Percentiles rank a stretch among this genome's conserved stretches.
phyloP scores from a whole-genome alignment of 2,888 invertebrate species.

The Meandrusa payeni region DNA sequence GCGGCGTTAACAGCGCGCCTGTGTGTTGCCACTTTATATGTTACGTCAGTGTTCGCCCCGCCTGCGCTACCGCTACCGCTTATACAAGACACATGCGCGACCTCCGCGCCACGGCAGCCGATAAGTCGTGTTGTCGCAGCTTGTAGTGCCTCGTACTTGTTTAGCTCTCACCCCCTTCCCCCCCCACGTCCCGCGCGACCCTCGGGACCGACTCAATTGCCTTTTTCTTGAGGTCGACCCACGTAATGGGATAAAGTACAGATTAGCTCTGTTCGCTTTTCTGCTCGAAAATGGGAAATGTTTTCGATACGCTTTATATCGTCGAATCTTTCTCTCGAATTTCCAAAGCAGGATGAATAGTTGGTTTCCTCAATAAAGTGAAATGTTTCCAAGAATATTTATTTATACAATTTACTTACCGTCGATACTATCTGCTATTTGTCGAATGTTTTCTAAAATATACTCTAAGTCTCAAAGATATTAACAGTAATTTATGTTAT shows the following conservation, averaged over 20 bases:
- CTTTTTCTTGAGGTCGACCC: constrained; percentile 72
- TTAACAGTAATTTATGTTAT: no score
- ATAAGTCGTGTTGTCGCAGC: constrained; percentile 60
- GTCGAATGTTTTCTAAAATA: no score
- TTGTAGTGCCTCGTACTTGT: constrained; percentile 62
- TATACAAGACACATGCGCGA: constrained; percentile 36
- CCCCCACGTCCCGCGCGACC: constrained; percentile 36
- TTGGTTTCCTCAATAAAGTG: neutral
- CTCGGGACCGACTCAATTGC: constrained; percentile 63
- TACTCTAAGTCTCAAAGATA: no score
- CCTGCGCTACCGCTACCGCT: constrained; percentile 27
- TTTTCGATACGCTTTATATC: constrained; percentile 26
- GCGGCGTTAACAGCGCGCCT: constrained; percentile 79
- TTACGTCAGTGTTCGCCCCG: constrained; percentile 49
- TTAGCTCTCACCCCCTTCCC: no score
- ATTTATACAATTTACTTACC: no score
- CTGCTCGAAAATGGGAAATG: constrained; percentile 54
- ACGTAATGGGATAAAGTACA: constrained; percentile 72
- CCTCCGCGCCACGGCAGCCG: constrained; percentile 41
- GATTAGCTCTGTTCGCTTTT: constrained; percentile 69
- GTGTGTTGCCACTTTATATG: constrained; percentile 80
- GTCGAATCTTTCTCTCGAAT: constrained; percentile 34
- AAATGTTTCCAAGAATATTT: neutral
- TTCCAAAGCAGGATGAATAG: constrained; percentile 9
- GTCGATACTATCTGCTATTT: no score